Conservation (phyloP, 2,888 invertebrate genomes). For the Philereme vetulata region DNA sequence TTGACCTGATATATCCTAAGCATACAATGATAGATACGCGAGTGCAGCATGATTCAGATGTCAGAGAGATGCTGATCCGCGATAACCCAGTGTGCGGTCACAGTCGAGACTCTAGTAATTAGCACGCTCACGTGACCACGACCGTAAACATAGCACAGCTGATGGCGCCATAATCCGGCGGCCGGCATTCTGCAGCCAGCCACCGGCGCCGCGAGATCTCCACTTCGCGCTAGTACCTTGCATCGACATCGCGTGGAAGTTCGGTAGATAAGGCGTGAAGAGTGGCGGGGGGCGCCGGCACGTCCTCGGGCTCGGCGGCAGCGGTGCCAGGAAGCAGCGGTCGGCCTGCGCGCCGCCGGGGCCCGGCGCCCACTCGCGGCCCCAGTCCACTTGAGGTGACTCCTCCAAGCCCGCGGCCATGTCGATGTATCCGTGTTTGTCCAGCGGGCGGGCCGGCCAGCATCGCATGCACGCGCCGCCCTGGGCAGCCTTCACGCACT, state of each 20-base stretch:
- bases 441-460: constrained; percentile 61
- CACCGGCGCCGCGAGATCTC: neutral
- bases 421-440: constrained; percentile 83
- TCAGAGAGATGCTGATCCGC: no score
- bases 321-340: constrained; percentile 45
- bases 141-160: no score
- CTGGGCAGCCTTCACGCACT: constrained; percentile 55
- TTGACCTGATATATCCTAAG: no score
- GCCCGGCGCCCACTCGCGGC: constrained; percentile 6
- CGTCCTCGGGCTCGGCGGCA: constrained; percentile 34
- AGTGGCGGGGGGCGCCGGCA: constrained; percentile 11
- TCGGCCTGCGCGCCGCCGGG: constrained; percentile 28
- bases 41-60: no score
- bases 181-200: no score
- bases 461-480: constrained; percentile 62
- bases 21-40: no score
- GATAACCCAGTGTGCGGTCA: no score
- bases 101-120: no score
- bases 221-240: constrained; percentile 1
- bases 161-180: no score
- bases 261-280: constrained; percentile 2
- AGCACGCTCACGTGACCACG: no score
- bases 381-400: neutral
- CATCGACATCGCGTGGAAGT: constrained; percentile 3
- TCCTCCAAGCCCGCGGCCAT: constrained; percentile 65